Base-by-base conservation (phyloP, 1,140 invertebrate species). In the Hycleus cichorii region DNA sequence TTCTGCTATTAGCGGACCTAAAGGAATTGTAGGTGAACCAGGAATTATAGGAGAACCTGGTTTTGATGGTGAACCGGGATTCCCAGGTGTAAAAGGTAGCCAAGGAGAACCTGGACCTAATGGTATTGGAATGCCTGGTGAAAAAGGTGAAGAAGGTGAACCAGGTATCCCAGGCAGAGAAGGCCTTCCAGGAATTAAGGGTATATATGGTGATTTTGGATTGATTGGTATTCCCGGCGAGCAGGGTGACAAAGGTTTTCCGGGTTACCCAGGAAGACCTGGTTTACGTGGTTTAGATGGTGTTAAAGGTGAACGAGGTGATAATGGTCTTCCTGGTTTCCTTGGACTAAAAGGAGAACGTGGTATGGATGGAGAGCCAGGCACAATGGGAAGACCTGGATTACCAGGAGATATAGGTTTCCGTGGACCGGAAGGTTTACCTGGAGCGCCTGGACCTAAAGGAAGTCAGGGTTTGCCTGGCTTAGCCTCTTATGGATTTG, bases 381-480 rank as follows among this genome's bases (percentile, higher is more conserved):
- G 82, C 32, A 43, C 58, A 46, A 77, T 80, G 69, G 83, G 84
- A 58, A 50, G 65, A 50, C 75, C 76, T 50, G 81, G 77, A 38
- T 42, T 68, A 50, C 63, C 63, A 4, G 78, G 77, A 12, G 64
- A 70, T 26, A 38, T 57, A 10, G 81, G 82, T 44, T 64, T 70
- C 26, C 59, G 63, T 9, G 83, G 83, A 27, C 39, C 52, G 39
- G 47, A 45, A 47, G 77, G 80, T 53, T 45, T 53, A 18, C 60
- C 65, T 26, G 85, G 85, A 48, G 44, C 62, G 43, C 62, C 62
- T 25, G 85, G 85, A 56, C 56, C 67, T 7, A 87, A 86, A 71
- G 88, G 89, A 58, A 62, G 74, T 11, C 69, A 71, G 55, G 89
- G 89, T 48, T 81, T 83, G 40, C 80, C 80, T 59, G 85, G 82